Conservation (phyloP, 2,888 invertebrate genomes). For the Orthosia gracilis region DNA sequence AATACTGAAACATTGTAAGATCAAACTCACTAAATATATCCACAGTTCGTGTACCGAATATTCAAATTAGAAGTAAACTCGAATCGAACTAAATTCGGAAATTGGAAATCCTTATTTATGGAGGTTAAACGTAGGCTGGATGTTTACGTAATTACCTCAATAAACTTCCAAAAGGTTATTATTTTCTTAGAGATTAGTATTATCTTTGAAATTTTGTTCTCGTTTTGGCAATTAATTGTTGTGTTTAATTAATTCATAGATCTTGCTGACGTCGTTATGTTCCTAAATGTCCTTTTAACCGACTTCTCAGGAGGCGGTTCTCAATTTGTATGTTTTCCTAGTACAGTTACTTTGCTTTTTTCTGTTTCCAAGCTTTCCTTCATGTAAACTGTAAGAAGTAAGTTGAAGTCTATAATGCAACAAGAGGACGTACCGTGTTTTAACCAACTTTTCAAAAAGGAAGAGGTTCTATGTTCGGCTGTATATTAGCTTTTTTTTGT, state of each 20-base stretch:
- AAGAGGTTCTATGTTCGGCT: no score
- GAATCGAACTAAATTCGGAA: conserved; percentile 45
- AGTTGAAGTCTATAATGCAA: no score
- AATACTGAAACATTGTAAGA: background rate
- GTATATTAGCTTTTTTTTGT: no score
- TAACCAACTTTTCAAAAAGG: no score
- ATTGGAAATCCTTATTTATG: conserved; percentile 59
- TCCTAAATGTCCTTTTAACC: no score
- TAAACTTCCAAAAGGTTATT: conserved; percentile 52
- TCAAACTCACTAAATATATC: background rate
- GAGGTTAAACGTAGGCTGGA: conserved; percentile 41
- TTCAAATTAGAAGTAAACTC: conserved; percentile 44
- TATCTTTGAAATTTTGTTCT: conserved; percentile 29
- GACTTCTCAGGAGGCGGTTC: no score
- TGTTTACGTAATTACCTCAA: conserved; percentile 58
- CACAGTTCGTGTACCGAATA: conserved; percentile 6
- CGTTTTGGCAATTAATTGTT: conserved; percentile 16
- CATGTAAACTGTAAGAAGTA: no score
- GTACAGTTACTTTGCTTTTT: no score
- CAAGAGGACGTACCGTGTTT: no score
- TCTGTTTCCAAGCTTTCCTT: no score
- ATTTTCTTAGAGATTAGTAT: conserved; percentile 41
- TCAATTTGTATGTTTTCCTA: no score
- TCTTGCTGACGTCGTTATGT: background rate
- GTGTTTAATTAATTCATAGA: conserved; percentile 17